Percentiles rank a stretch among this genome's conserved stretches.
Conservation (phyloP, 2,113 vertebrate species). For the Cichladusa arquata region DNA sequence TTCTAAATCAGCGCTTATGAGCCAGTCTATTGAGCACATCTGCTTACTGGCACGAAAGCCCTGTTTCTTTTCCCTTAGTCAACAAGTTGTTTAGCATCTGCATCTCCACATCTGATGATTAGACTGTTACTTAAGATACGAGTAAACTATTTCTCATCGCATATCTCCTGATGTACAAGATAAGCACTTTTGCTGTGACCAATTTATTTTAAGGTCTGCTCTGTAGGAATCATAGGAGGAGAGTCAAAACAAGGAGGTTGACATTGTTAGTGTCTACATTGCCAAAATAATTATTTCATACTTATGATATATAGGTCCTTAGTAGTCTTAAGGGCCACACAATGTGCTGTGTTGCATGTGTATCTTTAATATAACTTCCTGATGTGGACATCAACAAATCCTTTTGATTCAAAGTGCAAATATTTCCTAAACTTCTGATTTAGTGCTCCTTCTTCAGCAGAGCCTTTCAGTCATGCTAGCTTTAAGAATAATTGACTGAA, state of each 20-base stretch:
- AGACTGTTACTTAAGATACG: constrained; percentile 74
- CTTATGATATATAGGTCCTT: background rate
- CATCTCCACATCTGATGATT: constrained; percentile 80
- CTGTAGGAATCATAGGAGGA: constrained; percentile 40
- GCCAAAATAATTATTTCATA: background rate
- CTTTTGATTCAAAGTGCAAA: background rate
- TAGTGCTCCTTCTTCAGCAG: background rate
- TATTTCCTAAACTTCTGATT: background rate
- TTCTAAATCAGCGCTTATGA: constrained; percentile 65
- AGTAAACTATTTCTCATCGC: constrained; percentile 49
- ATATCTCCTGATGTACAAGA: constrained; percentile 42
- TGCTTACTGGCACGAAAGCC: constrained; percentile 73
- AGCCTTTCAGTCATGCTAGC: background rate
- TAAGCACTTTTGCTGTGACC: constrained; percentile 15
- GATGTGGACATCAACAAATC: background rate
- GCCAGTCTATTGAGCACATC: constrained; percentile 70
- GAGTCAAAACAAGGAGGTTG: constrained; percentile 58
- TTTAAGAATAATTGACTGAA: background rate
- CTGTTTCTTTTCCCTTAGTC: constrained; percentile 75
- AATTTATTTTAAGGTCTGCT: constrained; percentile 71
- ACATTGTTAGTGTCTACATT: background rate
- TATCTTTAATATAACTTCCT: background rate
- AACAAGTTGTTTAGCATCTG: constrained; percentile 77
- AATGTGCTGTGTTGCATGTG: background rate
- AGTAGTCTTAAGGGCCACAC: background rate